Conservation (phyloP, 2,797 vertebrate genomes). For the Phylloscopus collybita region DNA sequence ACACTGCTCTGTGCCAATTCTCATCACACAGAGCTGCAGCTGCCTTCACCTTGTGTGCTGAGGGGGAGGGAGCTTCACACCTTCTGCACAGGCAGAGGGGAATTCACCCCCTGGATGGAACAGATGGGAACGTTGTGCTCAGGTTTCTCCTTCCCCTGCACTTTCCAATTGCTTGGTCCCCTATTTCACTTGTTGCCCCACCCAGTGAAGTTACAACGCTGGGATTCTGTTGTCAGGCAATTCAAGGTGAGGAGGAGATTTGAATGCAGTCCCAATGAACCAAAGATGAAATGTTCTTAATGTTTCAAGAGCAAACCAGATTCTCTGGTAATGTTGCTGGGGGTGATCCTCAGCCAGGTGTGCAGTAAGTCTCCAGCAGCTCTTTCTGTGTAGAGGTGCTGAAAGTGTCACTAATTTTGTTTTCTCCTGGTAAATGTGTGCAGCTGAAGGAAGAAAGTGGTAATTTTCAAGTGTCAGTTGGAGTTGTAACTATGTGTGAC, state of each 20-base stretch:
- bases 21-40: not conserved
- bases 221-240: not conserved
- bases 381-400: not conserved
- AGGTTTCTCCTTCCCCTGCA: not conserved
- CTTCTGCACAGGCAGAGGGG: not conserved
- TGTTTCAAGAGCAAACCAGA: not conserved
- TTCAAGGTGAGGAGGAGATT: not conserved
- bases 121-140: accelerated
- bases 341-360: not conserved
- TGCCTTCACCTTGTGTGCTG: not conserved
- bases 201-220: not conserved
- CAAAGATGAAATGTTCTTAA: not conserved
- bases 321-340: not conserved
- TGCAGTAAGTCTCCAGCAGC: not conserved
- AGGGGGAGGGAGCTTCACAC: not conserved
- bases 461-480: not conserved
- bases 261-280: not conserved
- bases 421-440: not conserved
- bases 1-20: accelerated
- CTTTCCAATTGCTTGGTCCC: not conserved
- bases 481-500: not conserved
- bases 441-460: not conserved
- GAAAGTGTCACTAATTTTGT: not conserved
- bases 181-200: not conserved
- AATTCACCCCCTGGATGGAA: not conserved